Evolutionary conservation across 2,113 vertebrate genomes (phyloP), one percentile per base, ranked within the genome.

Genomic region (Eudyptes chrysolophus): DNA sequence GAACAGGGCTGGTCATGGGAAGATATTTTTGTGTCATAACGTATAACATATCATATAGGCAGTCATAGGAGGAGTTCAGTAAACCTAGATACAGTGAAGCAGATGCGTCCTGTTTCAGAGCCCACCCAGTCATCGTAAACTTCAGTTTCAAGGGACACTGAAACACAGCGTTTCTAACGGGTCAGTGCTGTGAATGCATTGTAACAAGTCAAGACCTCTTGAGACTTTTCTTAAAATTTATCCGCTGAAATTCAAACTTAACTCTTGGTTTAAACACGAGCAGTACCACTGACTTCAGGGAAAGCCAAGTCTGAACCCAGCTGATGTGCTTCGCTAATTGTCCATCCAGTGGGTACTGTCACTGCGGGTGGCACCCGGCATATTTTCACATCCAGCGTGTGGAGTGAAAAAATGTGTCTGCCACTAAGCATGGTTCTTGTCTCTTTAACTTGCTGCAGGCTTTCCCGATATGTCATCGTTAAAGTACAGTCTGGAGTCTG

Each of bases 351-450:
- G 13, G 36, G 62, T 55, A 15, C 40, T 4, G 3, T 13, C 48
- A 55, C 34, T 16, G 9, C 0, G 0, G 13, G 11, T 2, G 2
- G 25, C 46, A 62, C 19, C 24, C 0, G 0, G 27, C 22, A 2
- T 61, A 24, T 58, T 85, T 71, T 76, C 87, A 70, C 66, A 54
- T 58, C 52, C 22, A 54, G 19, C 5, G 2, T 1, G 16, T 8
- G 13, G 65, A 80, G 46, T 51, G 25, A 69, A 89, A 51, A 72
- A 71, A 38, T 0, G 0, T 66, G 21, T 9, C 54, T 88, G 66
- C 54, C 2, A 3, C 58, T 61, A 46, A 69, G 46, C 48, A 6
- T 29, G 62, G 70, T 29, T 79, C 65, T 87, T 75, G 52, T 88
- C 78, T 83, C 52, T 65, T 65, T 83, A 48, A 40, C 22, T 40